Evolutionary conservation across 2,113 vertebrate species (phyloP).

Genomic region (Sylvietta virens): DNA sequence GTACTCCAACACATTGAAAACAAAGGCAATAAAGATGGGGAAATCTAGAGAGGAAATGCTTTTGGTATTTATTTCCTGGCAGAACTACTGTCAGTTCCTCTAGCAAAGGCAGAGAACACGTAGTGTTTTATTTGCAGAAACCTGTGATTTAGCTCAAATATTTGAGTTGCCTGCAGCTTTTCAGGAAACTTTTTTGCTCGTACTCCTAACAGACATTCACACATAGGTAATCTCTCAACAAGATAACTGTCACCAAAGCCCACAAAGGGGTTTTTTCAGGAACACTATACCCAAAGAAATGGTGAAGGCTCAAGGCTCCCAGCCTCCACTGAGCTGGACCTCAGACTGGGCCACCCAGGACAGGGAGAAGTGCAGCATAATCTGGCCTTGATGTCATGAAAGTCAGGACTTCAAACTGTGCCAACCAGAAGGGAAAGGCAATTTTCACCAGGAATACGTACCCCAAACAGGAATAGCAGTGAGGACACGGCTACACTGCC

Average conservation of each 20-base stretch:
- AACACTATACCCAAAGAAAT: background rate
- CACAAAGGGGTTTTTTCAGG: background rate
- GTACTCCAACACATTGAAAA: background rate
- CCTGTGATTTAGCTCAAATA: background rate
- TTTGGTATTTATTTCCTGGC: background rate
- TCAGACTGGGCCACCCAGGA: background rate
- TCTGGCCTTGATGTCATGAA: background rate
- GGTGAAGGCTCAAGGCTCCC: background rate
- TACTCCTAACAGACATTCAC: background rate
- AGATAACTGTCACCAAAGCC: background rate
- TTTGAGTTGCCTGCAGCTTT: background rate
- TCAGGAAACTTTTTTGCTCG: background rate
- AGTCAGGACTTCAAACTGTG: background rate
- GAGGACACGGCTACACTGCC: background rate
- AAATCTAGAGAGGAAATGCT: background rate
- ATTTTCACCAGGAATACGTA: fast-evolving
- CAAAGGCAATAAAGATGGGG: background rate
- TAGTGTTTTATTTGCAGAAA: background rate
- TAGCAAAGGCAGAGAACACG: background rate
- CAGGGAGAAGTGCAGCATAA: background rate
- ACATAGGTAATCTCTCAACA: background rate
- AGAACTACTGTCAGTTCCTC: background rate
- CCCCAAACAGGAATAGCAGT: background rate
- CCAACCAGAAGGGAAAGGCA: background rate
- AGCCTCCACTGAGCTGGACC: background rate